Evolutionary conservation across 2,888 invertebrate species (phyloP).

Genomic region (Diplolepis rosae): DNA sequence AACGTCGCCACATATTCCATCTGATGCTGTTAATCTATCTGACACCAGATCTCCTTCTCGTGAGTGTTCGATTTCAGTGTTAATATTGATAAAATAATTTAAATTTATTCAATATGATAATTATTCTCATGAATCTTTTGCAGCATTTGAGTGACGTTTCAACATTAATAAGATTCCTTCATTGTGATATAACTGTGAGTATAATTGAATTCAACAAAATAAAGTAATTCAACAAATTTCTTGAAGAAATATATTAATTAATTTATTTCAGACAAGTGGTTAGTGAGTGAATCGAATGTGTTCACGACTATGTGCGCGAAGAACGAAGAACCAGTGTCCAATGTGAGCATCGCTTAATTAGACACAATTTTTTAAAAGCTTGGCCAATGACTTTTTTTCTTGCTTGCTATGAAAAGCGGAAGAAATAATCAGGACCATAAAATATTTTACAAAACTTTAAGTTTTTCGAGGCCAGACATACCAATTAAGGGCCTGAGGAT

Average conservation of each 20-base stretch:
- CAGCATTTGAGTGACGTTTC: conserved; percentile 73
- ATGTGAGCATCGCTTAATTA: conserved; percentile 52
- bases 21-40: conserved; percentile 58
- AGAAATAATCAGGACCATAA: conserved; percentile 33
- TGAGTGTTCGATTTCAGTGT: conserved; percentile 53
- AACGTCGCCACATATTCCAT: conserved; percentile 53
- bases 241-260: conserved; percentile 18
- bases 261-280: conserved; percentile 64
- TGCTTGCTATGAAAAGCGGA: conserved; percentile 58
- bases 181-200: conserved; percentile 74
- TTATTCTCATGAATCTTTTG: conserved; percentile 44
- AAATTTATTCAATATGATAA: conserved; percentile 9
- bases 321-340: conserved; percentile 59
- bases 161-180: conserved; percentile 70
- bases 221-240: neutral
- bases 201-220: conserved; percentile 29
- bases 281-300: conserved; percentile 67
- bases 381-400: conserved; percentile 56
- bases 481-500: conserved; percentile 50
- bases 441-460: conserved; percentile 6
- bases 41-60: conserved; percentile 85
- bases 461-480: conserved; percentile 7
- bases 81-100: conserved; percentile 19
- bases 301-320: conserved; percentile 62
- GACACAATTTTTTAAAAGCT: conserved; percentile 45